Percentiles rank a stretch among this genome's conserved stretches.
These are phyloP conservation scores for Ligdia adustata DNA, from an alignment of 2,888 invertebrate genomes.

Conservation along the genomic window DNA sequence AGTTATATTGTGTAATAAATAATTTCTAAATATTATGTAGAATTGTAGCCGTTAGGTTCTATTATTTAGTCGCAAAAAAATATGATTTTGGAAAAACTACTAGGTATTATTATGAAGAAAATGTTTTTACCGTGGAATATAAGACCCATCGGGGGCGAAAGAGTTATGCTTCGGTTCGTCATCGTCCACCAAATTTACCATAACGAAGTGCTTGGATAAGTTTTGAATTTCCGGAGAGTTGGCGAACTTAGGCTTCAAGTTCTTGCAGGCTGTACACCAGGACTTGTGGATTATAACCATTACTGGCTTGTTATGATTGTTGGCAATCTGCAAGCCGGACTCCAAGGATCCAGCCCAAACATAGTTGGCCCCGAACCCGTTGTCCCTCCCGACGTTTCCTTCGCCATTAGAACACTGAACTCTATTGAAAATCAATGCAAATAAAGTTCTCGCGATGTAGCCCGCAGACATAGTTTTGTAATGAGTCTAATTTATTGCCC, in stretches of 20 bases:
- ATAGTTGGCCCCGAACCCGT: constrained; percentile 73
- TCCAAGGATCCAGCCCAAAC: constrained; percentile 77
- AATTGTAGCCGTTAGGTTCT: too few relatives aligned
- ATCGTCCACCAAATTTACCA: constrained; percentile 86
- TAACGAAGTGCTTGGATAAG: constrained; percentile 85
- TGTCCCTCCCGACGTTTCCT: constrained; percentile 45
- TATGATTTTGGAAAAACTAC: too few relatives aligned
- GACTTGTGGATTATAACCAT: constrained; percentile 87
- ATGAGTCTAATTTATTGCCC: constrained; percentile 7
- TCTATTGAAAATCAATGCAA: constrained; percentile 53
- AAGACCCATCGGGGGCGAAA: constrained; percentile 86
- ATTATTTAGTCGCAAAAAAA: too few relatives aligned
- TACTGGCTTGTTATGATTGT: constrained; percentile 80
- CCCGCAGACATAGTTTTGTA: constrained; percentile 57
- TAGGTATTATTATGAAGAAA: too few relatives aligned
- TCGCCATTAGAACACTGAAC: constrained; percentile 54
- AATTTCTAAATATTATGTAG: too few relatives aligned
- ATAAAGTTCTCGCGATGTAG: constrained; percentile 57
- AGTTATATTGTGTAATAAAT: too few relatives aligned
- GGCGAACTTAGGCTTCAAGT: constrained; percentile 85
- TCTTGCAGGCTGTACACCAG: constrained; percentile 87
- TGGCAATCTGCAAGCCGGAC: constrained; percentile 68
- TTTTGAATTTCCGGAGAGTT: constrained; percentile 80
- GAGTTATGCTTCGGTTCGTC: constrained; percentile 76
- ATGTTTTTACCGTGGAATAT: constrained; percentile 82